phyloP scores from a whole-genome alignment of 2,888 invertebrate species.

The Poecilobothrus nobilitatus region DNA sequence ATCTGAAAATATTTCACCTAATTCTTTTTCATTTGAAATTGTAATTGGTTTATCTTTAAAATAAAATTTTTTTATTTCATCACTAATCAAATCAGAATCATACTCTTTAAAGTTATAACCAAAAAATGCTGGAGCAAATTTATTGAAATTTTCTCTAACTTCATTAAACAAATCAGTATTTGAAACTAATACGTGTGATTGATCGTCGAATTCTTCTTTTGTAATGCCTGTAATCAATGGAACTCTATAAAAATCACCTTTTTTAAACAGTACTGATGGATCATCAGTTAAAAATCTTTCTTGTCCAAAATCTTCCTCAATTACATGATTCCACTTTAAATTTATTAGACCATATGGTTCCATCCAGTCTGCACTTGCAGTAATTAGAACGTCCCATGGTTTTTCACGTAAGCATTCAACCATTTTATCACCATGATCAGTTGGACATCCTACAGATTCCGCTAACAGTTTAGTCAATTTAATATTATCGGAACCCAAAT shows the following conservation, averaged over 20 bases:
- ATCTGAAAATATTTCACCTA: conserved; percentile 50
- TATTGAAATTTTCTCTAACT: conserved; percentile 38
- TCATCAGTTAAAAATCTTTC: conserved; percentile 51
- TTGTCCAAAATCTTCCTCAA: conserved; percentile 52
- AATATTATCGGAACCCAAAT: conserved; percentile 44
- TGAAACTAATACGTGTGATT: conserved; percentile 26
- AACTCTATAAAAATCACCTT: conserved; percentile 49
- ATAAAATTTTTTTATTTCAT: conserved; percentile 7
- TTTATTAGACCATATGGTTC: conserved; percentile 29
- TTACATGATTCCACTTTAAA: conserved; percentile 44
- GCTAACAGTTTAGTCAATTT: conserved; percentile 54
- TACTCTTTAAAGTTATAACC: conserved; percentile 26
- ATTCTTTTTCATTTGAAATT: conserved; percentile 10
- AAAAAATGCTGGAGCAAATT: conserved; percentile 38
- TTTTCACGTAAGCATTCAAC: conserved; percentile 47
- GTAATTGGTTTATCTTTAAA: not conserved
- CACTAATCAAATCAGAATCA: not conserved
- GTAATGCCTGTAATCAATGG: conserved; percentile 56
- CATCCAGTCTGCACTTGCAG: conserved; percentile 23
- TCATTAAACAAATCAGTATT: conserved; percentile 33
- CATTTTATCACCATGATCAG: conserved; percentile 45
- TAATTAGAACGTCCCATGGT: conserved; percentile 28
- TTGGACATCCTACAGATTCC: conserved; percentile 49
- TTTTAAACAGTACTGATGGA: conserved; percentile 47
- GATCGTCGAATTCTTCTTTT: conserved; percentile 52